Conservation (phyloP, 1,140 invertebrate species). For the Acyrthosiphon pisum region DNA sequence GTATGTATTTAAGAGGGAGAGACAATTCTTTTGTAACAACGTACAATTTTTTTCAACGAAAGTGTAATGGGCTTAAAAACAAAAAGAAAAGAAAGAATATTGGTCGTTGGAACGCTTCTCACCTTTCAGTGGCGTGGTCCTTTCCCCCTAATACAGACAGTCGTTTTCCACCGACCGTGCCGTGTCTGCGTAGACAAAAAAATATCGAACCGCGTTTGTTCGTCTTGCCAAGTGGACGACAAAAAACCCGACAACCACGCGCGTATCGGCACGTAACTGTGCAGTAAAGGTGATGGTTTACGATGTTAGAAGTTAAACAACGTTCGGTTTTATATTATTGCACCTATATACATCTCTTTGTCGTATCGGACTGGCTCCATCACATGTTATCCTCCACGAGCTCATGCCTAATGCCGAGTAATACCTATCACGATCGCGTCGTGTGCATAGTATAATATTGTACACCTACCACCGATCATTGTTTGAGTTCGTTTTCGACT, state of each 20-base stretch:
- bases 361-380: no score
- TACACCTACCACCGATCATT: no score
- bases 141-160: not conserved
- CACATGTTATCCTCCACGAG: no score
- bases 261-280: no score
- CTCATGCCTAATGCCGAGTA: no score
- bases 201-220: not conserved
- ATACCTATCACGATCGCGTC: no score
- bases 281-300: not conserved
- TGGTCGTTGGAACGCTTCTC: not conserved
- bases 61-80: not conserved
- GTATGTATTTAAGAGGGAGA: not conserved
- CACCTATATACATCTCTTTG: no score
- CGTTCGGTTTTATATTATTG: no score
- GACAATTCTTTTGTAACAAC: not conserved
- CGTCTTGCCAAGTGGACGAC: not conserved
- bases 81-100: not conserved
- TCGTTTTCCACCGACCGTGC: not conserved
- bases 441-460: not conserved
- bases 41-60: not conserved
- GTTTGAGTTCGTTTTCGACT: no score
- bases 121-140: not conserved
- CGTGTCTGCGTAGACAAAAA: not conserved
- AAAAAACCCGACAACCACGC: not conserved
- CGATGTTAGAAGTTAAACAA: not conserved